phyloP scores from a whole-genome alignment of 2,113 vertebrate species.

The Eudyptes chrysolophus region DNA sequence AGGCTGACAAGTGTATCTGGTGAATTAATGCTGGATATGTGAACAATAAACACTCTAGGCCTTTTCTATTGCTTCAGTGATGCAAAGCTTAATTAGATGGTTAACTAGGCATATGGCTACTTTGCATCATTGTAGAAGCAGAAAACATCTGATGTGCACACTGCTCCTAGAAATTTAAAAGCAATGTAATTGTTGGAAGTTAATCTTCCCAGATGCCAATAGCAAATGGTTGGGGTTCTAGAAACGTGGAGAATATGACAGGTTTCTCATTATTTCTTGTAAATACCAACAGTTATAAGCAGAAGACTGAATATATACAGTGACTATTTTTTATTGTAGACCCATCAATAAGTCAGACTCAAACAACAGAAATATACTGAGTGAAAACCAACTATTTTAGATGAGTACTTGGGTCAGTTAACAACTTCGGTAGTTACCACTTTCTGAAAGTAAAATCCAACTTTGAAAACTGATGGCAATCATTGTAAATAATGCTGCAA shows the following conservation, averaged over 20 bases:
- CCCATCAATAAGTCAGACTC: neutral
- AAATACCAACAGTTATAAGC: neutral
- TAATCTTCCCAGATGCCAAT: neutral
- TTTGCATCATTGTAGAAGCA: slow-evolving; percentile 31
- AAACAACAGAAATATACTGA: neutral
- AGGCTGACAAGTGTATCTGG: neutral
- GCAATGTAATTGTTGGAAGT: neutral
- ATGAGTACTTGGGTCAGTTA: neutral
- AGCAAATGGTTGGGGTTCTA: neutral
- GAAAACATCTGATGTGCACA: neutral
- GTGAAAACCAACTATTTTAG: neutral
- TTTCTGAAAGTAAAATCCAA: neutral
- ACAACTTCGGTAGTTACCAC: neutral
- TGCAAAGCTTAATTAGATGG: slow-evolving; percentile 32
- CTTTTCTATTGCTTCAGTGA: slow-evolving; percentile 32
- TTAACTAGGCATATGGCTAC: slow-evolving; percentile 41
- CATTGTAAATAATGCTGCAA: neutral
- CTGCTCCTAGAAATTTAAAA: neutral
- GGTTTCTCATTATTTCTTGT: neutral
- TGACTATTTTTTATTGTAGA: neutral
- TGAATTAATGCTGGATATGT: slow-evolving; percentile 35
- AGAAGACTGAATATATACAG: neutral
- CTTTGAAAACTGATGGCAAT: neutral
- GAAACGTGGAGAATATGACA: neutral
- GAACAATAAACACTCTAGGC: slow-evolving; percentile 23